A percentile compares a stretch with the other conserved stretches of the same genome.
Conservation (phyloP, 2,797 vertebrate genomes). For the Sebastes diaconus region DNA sequence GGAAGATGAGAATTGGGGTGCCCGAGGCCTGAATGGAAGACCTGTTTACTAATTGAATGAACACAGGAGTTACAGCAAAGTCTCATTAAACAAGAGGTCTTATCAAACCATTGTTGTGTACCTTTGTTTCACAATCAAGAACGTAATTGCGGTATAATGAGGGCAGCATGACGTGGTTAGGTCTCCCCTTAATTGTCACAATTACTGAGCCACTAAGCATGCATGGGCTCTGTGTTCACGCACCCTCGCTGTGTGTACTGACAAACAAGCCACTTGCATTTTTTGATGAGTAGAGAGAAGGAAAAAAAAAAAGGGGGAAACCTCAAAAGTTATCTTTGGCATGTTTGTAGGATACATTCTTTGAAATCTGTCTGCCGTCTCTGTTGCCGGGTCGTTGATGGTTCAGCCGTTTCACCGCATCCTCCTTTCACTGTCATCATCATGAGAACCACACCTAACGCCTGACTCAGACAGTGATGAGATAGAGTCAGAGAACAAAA, state of each 20-base stretch:
- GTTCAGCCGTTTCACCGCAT: conserved; percentile 47
- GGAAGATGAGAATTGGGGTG: conserved; percentile 73
- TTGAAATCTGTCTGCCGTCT: conserved; percentile 37
- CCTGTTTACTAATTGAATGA: conserved; percentile 82
- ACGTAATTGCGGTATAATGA: conserved; percentile 71
- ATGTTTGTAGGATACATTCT: conserved; percentile 52
- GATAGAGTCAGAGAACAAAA: conserved; percentile 14
- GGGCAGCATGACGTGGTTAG: conserved; percentile 58
- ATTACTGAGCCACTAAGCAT: conserved; percentile 48
- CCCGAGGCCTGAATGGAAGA: conserved; percentile 73
- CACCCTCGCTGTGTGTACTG: background rate
- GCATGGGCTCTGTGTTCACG: conserved; percentile 17
- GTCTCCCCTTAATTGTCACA: conserved; percentile 60
- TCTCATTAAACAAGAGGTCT: conserved; percentile 79
- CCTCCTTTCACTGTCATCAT: conserved; percentile 29
- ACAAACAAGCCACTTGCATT: conserved; percentile 19
- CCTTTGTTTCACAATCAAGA: conserved; percentile 73
- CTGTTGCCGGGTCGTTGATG: conserved; percentile 12
- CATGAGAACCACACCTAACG: conserved; percentile 21
- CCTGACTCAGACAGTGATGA: conserved; percentile 23
- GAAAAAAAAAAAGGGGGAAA: conserved; percentile 10
- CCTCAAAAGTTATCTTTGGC: conserved; percentile 54
- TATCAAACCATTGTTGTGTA: conserved; percentile 76
- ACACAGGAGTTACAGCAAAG: conserved; percentile 79
- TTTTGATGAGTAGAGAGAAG: conserved; percentile 1